Evolutionary conservation across 2,888 invertebrate genomes (phyloP).

Genomic region (Stenchaetothrips biformis): DNA sequence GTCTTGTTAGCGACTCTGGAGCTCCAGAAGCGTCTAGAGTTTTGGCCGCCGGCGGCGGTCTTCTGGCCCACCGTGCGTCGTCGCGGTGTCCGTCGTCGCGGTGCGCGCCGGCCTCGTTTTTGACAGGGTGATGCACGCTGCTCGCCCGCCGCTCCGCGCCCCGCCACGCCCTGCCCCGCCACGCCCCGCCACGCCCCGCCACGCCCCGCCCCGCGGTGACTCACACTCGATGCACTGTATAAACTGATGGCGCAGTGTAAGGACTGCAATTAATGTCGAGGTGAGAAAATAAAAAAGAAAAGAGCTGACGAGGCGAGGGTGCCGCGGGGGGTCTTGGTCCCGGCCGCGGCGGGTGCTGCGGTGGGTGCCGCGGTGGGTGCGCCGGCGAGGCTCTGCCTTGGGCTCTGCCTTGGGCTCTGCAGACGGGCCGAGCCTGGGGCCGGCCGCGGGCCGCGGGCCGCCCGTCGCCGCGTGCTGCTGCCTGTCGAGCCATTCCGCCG

Average conservation of each 20-base stretch:
- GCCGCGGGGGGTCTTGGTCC: not conserved
- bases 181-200: too few species aligned
- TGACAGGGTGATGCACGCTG: too few species aligned
- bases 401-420: not conserved
- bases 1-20: too few species aligned
- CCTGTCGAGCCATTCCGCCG: not conserved
- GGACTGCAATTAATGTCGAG: conserved; percentile 21
- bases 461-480: too few species aligned
- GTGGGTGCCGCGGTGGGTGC: not conserved
- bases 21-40: too few species aligned
- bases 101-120: too few species aligned
- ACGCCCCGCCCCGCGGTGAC: not conserved
- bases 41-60: too few species aligned
- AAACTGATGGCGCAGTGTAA: conserved; percentile 15
- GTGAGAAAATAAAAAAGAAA: conserved; percentile 2
- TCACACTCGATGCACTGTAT: conserved; percentile 2
- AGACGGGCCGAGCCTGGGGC: not conserved
- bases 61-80: too few species aligned
- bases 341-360: not conserved
- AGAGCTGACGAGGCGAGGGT: not conserved
- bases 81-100: too few species aligned
- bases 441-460: not conserved
- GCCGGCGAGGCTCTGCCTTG: too few species aligned
- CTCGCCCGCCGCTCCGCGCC: too few species aligned
- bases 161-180: not conserved